Evolutionary conservation across 2,113 vertebrate species (phyloP), one percentile per base, ranked within the genome.

Genomic region (Triplophysa tibetana): DNA sequence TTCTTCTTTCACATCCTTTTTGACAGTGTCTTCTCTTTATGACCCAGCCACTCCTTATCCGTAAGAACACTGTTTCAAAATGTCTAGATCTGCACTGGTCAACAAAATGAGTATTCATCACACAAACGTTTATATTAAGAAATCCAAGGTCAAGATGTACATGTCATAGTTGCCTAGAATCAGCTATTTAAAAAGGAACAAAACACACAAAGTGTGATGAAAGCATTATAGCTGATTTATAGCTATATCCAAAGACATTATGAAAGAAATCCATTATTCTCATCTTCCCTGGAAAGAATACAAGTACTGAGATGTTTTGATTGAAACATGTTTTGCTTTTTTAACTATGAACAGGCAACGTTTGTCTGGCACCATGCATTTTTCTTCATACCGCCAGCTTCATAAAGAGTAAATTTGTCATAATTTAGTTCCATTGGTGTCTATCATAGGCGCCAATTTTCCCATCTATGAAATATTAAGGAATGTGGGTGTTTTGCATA

Each of bases 1-100:
- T 52, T 72, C 45, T 5, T 29, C 70, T 84, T 84, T 67, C 83
- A 79, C 80, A 76, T 70, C 73, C 80, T 63, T 50, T 62, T 45
- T 13, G 26, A 50, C 77, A 76, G 60, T 56, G 26, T 66, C 75
- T 76, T 75, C 41, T 60, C 61, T 54, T 52, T 21, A 9, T 75
- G 80, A 75, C 8, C 3, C 50, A 61, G 17, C 14, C 8, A 45
- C 62, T 54, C 78, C 38, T 3, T 52, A 33, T 63, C 21, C 67
- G 13, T 21, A 7, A 41, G 65, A 54, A 62, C 38, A 26, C 6
- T 17, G 29, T 78, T 84, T 77, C 64, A 23, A 63, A 78, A 74
- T 29, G 10, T 62, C 9, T 26, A 62, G 14, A 4, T 2, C 1
- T 62, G n/a, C 13, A 45, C 41, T 21, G 56, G 33, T 74, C 8